Base-by-base conservation (phyloP, 53 echinoderm and acorn worm genomes). In the Hippasteria phrygiana region DNA sequence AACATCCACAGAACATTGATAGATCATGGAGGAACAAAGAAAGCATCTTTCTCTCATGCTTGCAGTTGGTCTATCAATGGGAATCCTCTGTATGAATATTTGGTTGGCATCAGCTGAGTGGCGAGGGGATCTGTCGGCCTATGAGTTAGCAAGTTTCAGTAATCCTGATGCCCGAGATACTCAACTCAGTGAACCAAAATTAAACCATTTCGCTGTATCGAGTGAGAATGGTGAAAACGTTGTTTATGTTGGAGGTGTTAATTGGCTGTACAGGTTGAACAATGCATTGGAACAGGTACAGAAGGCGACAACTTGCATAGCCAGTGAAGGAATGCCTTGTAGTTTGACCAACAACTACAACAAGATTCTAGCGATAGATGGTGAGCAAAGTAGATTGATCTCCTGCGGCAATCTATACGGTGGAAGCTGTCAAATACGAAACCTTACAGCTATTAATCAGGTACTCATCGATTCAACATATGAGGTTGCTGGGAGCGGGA, bases 261-360 rank as follows among this genome's bases (percentile, higher is more conserved):
- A 90, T 53, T 70, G 50, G 16, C 31, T 90, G 18, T 90, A 81
- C 42, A 35, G 59, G 40, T 65, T 81, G 56, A 32, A 36, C 10
- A 18, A 39, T 22, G 55, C 82, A 13, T 90, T 81, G 46, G 26
- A 35, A 11, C 62, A 46, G n/a, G 34, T 59, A 28, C 22, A 70
- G 9, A 83, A 43, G n/a, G 45, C 56, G 20, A 90, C 39, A 40
- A 55, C 51, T n/a, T n/a, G n/a, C n/a, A n/a, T n/a, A n/a, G n/a
- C n/a, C n/a, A n/a, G n/a, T n/a, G n/a, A n/a, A n/a, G n/a, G n/a
- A n/a, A n/a, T n/a, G n/a, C n/a, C n/a, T n/a, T n/a, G n/a, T n/a
- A n/a, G n/a, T n/a, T n/a, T n/a, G n/a, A n/a, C 5, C 34, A 53
- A 51, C 54, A 91, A 91, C 54, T 62, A 75, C 43, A 91, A 91